phyloP scores from a whole-genome alignment of 2,888 invertebrate genomes.

The Lepetodrilus schrolli region DNA sequence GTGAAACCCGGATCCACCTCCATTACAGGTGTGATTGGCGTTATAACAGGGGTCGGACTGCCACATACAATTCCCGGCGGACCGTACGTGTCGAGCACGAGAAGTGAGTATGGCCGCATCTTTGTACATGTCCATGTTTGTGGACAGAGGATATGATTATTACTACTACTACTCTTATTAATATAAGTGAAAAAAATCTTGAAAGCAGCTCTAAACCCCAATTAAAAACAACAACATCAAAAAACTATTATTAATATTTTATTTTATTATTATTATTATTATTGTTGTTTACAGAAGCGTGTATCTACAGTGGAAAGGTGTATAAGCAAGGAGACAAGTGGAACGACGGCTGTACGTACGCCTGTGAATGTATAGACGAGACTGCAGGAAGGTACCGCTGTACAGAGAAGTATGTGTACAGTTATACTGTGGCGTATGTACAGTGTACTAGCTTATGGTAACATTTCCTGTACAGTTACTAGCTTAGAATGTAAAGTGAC shows the following conservation, averaged over 20 bases:
- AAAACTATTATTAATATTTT: no score
- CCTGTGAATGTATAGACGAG: conserved; percentile 55
- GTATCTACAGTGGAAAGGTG: conserved; percentile 50
- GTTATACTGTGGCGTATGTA: not conserved
- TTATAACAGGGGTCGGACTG: conserved; percentile 50
- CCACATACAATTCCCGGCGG: conserved; percentile 39
- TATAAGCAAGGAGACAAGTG: conserved; percentile 58
- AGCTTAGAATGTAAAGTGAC: no score
- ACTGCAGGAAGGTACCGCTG: conserved; percentile 56
- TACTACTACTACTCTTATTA: not conserved
- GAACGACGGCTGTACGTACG: conserved; percentile 59
- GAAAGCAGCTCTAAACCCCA: not conserved
- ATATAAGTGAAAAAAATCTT: not conserved
- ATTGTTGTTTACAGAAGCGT: conserved; percentile 42
- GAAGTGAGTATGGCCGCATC: conserved; percentile 50
- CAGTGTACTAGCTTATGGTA: no score
- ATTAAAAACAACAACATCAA: no score
- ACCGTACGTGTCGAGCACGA: conserved; percentile 42
- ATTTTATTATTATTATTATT: not conserved
- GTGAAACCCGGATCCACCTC: conserved; percentile 27
- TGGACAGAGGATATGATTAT: not conserved
- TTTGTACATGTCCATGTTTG: not conserved
- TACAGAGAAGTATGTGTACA: conserved; percentile 53
- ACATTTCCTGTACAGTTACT: no score
- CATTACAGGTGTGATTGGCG: conserved; percentile 48